These are phyloP conservation scores for Parazoanthus darwini DNA, from an alignment of 92 coral and sea anemone genomes.

Conservation along the genomic window DNA sequence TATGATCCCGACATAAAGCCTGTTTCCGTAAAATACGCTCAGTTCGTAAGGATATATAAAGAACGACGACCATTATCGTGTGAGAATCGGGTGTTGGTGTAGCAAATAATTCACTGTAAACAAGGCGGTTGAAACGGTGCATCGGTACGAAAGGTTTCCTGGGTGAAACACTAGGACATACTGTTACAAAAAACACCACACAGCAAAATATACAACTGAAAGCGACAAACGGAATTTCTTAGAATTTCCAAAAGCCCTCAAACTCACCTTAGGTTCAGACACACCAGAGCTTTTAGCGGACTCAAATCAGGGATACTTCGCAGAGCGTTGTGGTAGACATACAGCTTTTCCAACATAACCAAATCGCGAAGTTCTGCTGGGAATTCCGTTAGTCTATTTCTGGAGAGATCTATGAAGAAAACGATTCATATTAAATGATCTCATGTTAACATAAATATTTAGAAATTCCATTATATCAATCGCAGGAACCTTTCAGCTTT, in stretches of 20 bases:
- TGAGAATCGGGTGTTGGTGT: conserved; percentile 7
- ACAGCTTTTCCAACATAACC: conserved; percentile 86
- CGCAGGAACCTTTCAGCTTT: conserved; percentile 21
- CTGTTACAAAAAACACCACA: background rate
- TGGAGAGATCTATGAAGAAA: conserved; percentile 82
- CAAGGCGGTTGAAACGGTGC: conserved; percentile 11
- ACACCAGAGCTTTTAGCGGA: conserved; percentile 75
- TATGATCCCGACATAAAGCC: background rate
- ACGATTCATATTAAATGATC: background rate
- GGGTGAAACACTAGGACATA: background rate
- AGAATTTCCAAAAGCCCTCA: background rate
- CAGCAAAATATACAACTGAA: background rate
- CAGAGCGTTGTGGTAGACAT: conserved; percentile 88
- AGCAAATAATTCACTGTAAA: conserved; percentile 3
- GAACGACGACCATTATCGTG: background rate
- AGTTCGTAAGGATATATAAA: background rate
- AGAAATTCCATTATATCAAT: conserved; percentile 18
- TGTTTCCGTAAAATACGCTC: background rate
- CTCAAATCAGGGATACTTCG: conserved; percentile 82
- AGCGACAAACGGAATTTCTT: background rate
- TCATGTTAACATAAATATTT: background rate
- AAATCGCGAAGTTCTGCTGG: conserved; percentile 91
- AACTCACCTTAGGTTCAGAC: conserved; percentile 86
- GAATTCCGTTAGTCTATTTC: conserved; percentile 90
- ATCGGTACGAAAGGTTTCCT: background rate